Evolutionary conservation across 2,113 vertebrate species (phyloP).

Genomic region (Prunella fulvescens): DNA sequence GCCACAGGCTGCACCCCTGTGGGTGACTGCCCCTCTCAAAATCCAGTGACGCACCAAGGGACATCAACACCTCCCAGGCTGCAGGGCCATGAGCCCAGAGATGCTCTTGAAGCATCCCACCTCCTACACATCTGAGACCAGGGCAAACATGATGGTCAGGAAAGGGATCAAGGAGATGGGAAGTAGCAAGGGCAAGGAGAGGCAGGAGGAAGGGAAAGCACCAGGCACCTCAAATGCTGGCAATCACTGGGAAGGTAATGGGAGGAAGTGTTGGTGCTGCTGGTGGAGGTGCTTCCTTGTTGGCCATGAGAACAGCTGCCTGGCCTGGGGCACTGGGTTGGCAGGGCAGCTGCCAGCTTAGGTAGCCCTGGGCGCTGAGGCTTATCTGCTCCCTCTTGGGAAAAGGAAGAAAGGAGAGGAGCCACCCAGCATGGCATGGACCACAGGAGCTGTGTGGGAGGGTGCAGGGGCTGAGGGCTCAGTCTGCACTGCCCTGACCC

Average conservation of each 20-base stretch:
- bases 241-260: not conserved
- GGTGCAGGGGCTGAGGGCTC: not conserved
- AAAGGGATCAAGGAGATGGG: not conserved
- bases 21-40: not conserved
- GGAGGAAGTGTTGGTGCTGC: not conserved
- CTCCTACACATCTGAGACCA: not conserved
- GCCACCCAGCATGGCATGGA: rapidly evolving
- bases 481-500: not conserved
- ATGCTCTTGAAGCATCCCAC: not conserved
- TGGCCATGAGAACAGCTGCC: rapidly evolving
- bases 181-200: not conserved
- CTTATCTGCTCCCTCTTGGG: not conserved
- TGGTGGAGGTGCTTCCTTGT: not conserved
- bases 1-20: not conserved
- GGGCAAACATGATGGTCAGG: not conserved
- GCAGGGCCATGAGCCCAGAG: not conserved
- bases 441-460: rapidly evolving
- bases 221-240: not conserved
- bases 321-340: not conserved
- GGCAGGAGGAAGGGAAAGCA: not conserved
- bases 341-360: not conserved
- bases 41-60: rapidly evolving
- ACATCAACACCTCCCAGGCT: not conserved
- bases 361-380: not conserved
- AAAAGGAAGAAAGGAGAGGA: not conserved